These are phyloP conservation scores for Pygoscelis adeliae DNA, from an alignment of 2,113 vertebrate species.

Conservation along the genomic window DNA sequence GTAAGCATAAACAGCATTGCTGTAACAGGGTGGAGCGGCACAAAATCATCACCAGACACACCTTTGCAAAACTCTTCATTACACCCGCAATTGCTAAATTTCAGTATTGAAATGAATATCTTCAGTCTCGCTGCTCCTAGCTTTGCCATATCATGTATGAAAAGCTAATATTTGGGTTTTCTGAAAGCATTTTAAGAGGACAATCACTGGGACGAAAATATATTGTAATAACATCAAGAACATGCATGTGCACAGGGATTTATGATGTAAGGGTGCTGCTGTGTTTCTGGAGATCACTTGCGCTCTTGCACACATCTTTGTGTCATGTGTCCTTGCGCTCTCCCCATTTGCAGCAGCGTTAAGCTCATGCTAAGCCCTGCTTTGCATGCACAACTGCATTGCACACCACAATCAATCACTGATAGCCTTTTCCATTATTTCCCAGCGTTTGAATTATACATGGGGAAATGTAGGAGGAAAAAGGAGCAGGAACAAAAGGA, in stretches of 20 bases:
- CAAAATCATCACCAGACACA: too few relatives aligned
- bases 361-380: not conserved
- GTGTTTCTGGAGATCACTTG: not conserved
- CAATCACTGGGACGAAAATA: not conserved
- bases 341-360: not conserved
- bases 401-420: not conserved
- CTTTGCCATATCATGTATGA: not conserved
- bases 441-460: not conserved
- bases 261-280: not conserved
- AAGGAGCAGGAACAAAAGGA: not conserved
- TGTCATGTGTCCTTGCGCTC: not conserved
- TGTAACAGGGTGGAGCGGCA: not conserved
- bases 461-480: not conserved
- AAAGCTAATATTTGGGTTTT: not conserved
- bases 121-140: not conserved
- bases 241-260: not conserved
- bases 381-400: not conserved
- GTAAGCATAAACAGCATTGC: not conserved
- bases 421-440: not conserved
- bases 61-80: not conserved
- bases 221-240: not conserved
- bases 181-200: not conserved
- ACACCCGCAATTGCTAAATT: not conserved
- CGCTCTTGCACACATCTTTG: not conserved
- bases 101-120: not conserved